A percentile compares a stretch with the other conserved stretches of the same genome.
Evolutionary conservation across 2,888 invertebrate species (phyloP).

Genomic region (Pachymerium ferrugineum): DNA sequence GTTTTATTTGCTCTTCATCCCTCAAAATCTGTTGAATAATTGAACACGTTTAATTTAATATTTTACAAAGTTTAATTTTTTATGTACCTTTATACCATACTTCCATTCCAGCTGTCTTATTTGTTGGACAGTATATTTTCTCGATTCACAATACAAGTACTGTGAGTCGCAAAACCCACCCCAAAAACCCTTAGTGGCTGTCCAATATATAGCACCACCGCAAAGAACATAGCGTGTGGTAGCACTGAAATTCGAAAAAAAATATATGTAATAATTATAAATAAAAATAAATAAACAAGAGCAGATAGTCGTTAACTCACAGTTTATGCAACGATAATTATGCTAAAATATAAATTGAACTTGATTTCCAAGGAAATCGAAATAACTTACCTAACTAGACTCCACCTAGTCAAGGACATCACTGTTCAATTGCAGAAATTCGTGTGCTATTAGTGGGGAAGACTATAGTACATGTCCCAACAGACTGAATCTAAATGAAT

Average conservation of each 20-base stretch:
- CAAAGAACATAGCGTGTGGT: background rate
- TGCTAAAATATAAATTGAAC: background rate
- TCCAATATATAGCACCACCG: background rate
- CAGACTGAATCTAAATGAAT: background rate
- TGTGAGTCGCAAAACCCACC: background rate
- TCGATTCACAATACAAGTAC: background rate
- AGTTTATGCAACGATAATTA: no score
- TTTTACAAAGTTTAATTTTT: background rate
- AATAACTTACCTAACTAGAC: background rate
- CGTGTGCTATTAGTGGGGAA: background rate
- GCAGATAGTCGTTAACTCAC: no score
- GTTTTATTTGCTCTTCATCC: background rate
- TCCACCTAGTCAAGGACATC: conserved; percentile 4
- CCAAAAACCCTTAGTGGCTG: background rate
- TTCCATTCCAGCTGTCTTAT: background rate
- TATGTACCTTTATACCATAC: background rate
- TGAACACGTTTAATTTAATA: background rate
- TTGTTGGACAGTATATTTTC: background rate
- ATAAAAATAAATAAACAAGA: no score
- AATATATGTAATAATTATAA: background rate
- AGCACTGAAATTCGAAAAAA: background rate
- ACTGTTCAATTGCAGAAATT: background rate
- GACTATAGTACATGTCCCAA: background rate
- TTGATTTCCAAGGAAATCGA: background rate
- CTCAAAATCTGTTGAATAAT: background rate